A percentile compares a stretch with the other conserved stretches of the same genome.
phyloP scores from a whole-genome alignment of 2,113 vertebrate species.

The Pycnonotus jocosus region DNA sequence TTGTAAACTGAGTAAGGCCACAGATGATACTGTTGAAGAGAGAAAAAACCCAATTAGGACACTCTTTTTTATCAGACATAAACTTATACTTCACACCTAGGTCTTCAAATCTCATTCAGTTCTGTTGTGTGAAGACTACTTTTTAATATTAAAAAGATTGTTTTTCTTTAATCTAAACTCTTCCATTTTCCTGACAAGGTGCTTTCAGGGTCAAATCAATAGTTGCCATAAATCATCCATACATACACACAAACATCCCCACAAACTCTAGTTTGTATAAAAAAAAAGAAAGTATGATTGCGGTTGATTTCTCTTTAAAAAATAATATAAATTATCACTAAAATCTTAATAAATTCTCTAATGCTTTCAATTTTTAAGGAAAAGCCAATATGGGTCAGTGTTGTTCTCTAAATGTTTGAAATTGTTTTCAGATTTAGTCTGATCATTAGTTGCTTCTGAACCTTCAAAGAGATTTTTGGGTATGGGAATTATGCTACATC shows the following conservation, averaged over 20 bases:
- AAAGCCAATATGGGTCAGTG: not conserved
- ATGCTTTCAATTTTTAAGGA: not conserved
- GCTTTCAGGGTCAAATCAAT: not conserved
- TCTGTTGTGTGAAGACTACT: not conserved
- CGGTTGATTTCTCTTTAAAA: not conserved
- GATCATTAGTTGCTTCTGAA: not conserved
- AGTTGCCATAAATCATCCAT: not conserved
- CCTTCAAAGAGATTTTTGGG: not conserved
- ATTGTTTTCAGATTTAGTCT: not conserved
- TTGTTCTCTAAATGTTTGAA: not conserved
- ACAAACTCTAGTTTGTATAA: not conserved
- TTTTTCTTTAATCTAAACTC: not conserved
- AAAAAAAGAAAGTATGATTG: not conserved
- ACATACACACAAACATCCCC: not conserved
- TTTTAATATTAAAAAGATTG: not conserved
- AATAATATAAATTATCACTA: not conserved
- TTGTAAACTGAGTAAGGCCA: constrained; percentile 98
- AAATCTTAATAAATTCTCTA: not conserved
- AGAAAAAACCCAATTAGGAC: not conserved
- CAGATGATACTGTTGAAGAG: constrained; percentile 88
- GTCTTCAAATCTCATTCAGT: not conserved
- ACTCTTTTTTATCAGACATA: not conserved
- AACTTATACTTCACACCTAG: not conserved
- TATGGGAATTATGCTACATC: not conserved
- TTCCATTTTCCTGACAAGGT: not conserved